Conservation (phyloP, 2,113 vertebrate genomes). For the Ceuthmochares aereus region DNA sequence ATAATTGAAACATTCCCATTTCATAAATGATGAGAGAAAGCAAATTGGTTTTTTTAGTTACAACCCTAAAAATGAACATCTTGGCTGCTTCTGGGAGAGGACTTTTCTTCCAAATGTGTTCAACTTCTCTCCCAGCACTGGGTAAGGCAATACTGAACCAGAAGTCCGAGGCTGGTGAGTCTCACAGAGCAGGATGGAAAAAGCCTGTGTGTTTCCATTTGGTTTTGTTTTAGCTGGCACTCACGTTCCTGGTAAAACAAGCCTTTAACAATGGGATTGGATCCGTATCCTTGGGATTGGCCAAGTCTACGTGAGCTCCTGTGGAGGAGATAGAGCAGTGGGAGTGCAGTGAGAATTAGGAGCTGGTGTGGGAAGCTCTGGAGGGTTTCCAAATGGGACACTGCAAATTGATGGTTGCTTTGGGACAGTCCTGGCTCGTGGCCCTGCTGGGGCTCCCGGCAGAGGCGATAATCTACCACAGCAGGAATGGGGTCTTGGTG, state of each 20-base stretch:
- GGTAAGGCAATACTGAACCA: not conserved
- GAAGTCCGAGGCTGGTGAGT: not conserved
- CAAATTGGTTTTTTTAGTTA: not conserved
- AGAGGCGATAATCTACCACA: accelerated
- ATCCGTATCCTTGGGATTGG: accelerated
- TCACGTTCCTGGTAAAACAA: not conserved
- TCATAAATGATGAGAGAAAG: not conserved
- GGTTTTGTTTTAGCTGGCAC: not conserved
- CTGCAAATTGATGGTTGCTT: not conserved
- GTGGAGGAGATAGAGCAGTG: not conserved
- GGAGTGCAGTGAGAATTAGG: not conserved
- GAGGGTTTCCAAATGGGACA: not conserved
- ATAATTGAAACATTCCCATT: not conserved
- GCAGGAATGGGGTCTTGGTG: not conserved
- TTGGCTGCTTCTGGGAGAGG: not conserved
- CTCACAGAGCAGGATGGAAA: not conserved
- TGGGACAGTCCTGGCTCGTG: not conserved
- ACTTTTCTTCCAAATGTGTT: not conserved
- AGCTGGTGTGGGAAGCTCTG: not conserved
- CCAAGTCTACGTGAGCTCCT: not conserved
- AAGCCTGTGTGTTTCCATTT: accelerated
- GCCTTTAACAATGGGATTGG: not conserved
- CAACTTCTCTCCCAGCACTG: not conserved
- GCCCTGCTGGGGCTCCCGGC: accelerated
- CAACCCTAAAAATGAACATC: not conserved